These are phyloP conservation scores for Equus quagga DNA, from an alignment of 2,113 vertebrate genomes.

Conservation along the genomic window DNA sequence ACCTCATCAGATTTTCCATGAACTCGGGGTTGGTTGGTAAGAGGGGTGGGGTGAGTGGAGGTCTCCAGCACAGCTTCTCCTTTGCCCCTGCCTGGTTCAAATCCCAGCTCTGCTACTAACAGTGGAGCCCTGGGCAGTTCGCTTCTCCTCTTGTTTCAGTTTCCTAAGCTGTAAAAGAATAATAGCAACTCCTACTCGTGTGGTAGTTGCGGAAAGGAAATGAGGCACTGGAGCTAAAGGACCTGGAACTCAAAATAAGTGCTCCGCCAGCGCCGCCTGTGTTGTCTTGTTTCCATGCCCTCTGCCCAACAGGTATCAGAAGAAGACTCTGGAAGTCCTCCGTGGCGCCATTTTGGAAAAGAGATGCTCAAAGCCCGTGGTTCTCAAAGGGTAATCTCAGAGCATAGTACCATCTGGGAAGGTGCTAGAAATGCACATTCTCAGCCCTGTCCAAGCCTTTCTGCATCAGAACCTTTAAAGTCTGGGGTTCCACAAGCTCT, in stretches of 20 bases:
- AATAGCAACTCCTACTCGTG: background rate
- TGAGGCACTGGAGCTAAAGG: background rate
- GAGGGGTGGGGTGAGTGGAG: background rate
- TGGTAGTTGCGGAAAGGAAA: background rate
- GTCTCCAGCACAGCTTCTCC: background rate
- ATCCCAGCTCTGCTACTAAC: background rate
- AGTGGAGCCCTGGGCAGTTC: background rate
- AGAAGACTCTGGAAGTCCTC: background rate
- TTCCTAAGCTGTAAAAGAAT: background rate
- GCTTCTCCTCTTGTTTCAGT: background rate
- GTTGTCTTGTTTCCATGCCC: background rate
- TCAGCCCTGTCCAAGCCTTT: background rate
- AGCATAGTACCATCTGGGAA: background rate
- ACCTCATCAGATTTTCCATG: conserved; percentile 7
- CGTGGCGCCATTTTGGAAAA: background rate
- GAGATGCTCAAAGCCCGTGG: background rate
- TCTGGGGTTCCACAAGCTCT: background rate
- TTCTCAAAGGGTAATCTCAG: background rate
- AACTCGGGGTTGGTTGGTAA: background rate
- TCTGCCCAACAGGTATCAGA: fast-evolving
- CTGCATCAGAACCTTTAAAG: background rate
- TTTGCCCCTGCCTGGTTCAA: background rate
- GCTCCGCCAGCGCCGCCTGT: fast-evolving
- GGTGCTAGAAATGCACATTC: background rate
- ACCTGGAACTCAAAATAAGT: background rate